Percentiles rank a stretch among this genome's conserved stretches.
Evolutionary conservation across 2,888 invertebrate species (phyloP).

Genomic region (Cataglyphis albicans): DNA sequence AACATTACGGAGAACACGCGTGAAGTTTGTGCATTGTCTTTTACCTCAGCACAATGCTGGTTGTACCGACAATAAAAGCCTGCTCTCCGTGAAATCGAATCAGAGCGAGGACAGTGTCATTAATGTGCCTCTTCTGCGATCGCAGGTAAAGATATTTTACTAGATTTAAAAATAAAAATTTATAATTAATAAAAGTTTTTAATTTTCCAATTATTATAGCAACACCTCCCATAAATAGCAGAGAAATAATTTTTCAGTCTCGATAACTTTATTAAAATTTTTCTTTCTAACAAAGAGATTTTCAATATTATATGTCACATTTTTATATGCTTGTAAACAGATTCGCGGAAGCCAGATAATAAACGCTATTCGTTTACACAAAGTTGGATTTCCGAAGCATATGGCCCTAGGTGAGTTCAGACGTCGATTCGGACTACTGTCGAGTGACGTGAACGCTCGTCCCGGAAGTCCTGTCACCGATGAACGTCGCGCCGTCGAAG

Average conservation of each 20-base stretch:
- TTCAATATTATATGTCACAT: background rate
- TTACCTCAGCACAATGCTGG: constrained; percentile 93
- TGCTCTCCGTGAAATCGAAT: constrained; percentile 86
- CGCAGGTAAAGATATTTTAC: constrained; percentile 89
- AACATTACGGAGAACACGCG: constrained; percentile 93
- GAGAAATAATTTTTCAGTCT: background rate
- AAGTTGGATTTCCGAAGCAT: constrained; percentile 97
- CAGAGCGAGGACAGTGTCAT: constrained; percentile 87
- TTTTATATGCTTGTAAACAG: constrained; percentile 86
- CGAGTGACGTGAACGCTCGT: constrained; percentile 85
- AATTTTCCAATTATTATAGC: background rate
- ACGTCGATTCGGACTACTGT: constrained; percentile 91
- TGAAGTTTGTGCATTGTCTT: constrained; percentile 95
- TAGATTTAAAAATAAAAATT: background rate
- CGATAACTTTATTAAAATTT: background rate
- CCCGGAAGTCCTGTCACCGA: constrained; percentile 85
- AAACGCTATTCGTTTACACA: constrained; percentile 95
- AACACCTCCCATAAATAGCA: background rate
- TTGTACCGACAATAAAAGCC: constrained; percentile 87
- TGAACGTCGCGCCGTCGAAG: constrained; percentile 91
- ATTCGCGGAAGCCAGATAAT: constrained; percentile 96
- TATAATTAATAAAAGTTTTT: background rate
- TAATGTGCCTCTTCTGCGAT: constrained; percentile 95
- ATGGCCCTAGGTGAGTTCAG: constrained; percentile 96
- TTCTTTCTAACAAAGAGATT: background rate